A percentile compares a stretch with the other conserved stretches of the same genome.
Evolutionary conservation across 1,140 invertebrate species (phyloP).

Genomic region (Heliconius congener): DNA sequence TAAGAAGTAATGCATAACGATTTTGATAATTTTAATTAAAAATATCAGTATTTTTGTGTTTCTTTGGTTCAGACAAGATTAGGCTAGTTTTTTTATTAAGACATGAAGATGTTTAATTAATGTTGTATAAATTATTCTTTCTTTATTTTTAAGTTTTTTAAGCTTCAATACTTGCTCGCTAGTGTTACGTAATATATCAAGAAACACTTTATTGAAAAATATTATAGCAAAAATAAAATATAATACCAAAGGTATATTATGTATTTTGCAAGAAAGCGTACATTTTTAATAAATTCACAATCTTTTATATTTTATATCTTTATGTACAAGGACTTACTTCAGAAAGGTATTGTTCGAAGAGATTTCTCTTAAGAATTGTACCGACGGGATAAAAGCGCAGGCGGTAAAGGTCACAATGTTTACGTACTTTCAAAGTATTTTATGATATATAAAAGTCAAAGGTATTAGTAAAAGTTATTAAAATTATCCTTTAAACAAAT

Average conservation of each 20-base stretch:
- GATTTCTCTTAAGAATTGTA: constrained; percentile 34
- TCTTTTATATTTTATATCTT: constrained; percentile 28
- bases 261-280: constrained; percentile 3
- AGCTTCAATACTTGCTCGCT: no score
- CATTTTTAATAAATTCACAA: constrained; percentile 30
- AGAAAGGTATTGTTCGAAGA: constrained; percentile 33
- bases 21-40: no score
- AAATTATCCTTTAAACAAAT: neutral
- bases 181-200: no score
- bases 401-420: constrained; percentile 26
- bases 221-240: neutral
- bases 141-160: no score
- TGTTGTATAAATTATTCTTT: no score
- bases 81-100: no score
- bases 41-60: no score
- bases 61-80: no score
- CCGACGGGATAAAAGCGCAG: constrained; percentile 19
- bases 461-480: neutral
- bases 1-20: neutral
- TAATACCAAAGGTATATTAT: neutral
- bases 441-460: neutral
- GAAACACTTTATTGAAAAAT: neutral
- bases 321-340: constrained; percentile 29
- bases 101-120: no score
- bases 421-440: constrained; percentile 6